Conservation (phyloP, 2,797 vertebrate genomes). For the Anguilla obscura region DNA sequence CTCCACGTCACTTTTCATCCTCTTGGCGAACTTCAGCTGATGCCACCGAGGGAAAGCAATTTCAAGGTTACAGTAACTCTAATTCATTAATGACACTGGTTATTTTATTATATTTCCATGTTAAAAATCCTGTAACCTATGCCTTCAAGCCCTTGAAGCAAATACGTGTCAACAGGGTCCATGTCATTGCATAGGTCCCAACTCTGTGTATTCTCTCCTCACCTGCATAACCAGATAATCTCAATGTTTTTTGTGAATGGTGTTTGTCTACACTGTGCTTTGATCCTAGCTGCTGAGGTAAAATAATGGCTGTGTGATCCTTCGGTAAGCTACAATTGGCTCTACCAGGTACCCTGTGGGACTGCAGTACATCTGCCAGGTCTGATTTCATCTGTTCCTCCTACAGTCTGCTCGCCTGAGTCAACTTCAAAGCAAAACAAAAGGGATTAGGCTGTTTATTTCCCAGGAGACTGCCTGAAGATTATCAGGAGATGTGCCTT, state of each 20-base stretch:
- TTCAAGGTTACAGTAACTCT: too few species aligned
- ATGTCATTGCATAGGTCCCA: neutral
- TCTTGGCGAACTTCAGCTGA: too few species aligned
- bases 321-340: constrained; percentile 28
- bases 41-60: too few species aligned
- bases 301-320: constrained; percentile 1
- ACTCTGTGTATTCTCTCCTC: neutral
- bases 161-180: neutral
- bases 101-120: too few species aligned
- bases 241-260: neutral
- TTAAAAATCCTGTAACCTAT: neutral
- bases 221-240: neutral
- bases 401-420: neutral
- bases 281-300: constrained; percentile 18
- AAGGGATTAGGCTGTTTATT: constrained; percentile 29
- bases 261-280: constrained; percentile 11
- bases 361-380: constrained; percentile 21
- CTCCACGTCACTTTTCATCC: too few species aligned
- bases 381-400: constrained; percentile 24
- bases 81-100: too few species aligned
- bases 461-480: neutral
- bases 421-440: constrained; percentile 25
- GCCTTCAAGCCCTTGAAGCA: neutral
- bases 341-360: constrained; percentile 12
- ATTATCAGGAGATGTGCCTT: neutral